Conservation (phyloP, 2,888 invertebrate species). For the Pseudoips prasinana region DNA sequence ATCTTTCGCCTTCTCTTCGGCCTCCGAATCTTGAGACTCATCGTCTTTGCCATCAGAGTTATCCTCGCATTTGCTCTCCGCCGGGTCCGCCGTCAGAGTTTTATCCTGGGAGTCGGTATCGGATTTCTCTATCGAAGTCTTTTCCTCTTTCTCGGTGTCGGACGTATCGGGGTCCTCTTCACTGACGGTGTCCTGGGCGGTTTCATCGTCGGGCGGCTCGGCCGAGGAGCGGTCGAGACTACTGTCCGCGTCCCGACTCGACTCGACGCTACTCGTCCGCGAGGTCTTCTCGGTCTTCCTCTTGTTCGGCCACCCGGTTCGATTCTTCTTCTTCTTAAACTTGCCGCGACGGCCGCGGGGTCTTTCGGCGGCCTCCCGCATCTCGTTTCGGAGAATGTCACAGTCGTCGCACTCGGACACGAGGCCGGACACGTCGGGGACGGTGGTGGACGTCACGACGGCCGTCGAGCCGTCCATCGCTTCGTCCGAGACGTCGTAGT, state of each 20-base stretch:
- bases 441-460: slow-evolving; percentile 53
- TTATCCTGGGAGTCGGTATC: slow-evolving; percentile 37
- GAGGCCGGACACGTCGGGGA: slow-evolving; percentile 71
- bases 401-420: slow-evolving; percentile 71
- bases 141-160: slow-evolving; percentile 44
- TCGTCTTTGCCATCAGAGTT: slow-evolving; percentile 34
- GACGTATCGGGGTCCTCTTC: slow-evolving; percentile 54
- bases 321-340: slow-evolving; percentile 87
- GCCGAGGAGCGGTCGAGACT: slow-evolving; percentile 59
- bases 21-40: slow-evolving; percentile 43
- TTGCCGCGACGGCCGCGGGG: slow-evolving; percentile 66
- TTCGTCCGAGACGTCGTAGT: slow-evolving; percentile 74
- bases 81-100: slow-evolving; percentile 20
- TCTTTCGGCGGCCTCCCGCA: slow-evolving; percentile 46
- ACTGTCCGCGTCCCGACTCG: slow-evolving; percentile 49
- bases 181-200: slow-evolving; percentile 53
- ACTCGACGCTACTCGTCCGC: slow-evolving; percentile 51
- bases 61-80: no score
- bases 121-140: no score
- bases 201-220: slow-evolving; percentile 57
- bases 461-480: slow-evolving; percentile 57
- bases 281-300: slow-evolving; percentile 64
- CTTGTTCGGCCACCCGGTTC: slow-evolving; percentile 91
- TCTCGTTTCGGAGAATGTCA: slow-evolving; percentile 65
- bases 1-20: slow-evolving; percentile 42